These are phyloP conservation scores for Trissonchulus latispiculum DNA, from an alignment of 2,888 invertebrate species.

Conservation along the genomic window DNA sequence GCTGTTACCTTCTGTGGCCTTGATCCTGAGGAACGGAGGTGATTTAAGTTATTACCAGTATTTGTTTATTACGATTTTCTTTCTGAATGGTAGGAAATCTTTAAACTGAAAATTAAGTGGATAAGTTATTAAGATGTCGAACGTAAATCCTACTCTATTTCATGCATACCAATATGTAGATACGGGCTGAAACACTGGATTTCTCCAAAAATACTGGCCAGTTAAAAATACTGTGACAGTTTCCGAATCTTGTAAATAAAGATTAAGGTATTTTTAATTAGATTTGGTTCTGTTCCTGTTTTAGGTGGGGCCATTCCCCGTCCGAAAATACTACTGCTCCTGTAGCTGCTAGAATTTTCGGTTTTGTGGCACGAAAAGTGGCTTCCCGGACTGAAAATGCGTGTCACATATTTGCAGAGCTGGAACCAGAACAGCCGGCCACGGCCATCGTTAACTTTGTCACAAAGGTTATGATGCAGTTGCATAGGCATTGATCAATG, in stretches of 20 bases:
- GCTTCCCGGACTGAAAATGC: constrained; percentile 79
- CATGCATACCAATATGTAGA: too few relatives aligned
- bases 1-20: constrained; percentile 84
- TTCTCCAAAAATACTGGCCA: too few relatives aligned
- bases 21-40: constrained; percentile 80
- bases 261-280: too few relatives aligned
- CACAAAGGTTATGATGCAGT: constrained; percentile 47
- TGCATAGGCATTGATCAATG: neutral
- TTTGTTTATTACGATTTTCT: neutral
- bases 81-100: neutral
- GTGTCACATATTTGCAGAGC: constrained; percentile 91
- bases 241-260: too few relatives aligned
- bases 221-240: too few relatives aligned
- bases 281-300: too few relatives aligned
- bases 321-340: constrained; percentile 31
- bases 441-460: constrained; percentile 69
- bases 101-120: neutral
- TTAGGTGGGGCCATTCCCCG: constrained; percentile 30
- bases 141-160: too few relatives aligned
- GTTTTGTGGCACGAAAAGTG: constrained; percentile 82
- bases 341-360: constrained; percentile 55
- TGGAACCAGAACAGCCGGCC: constrained; percentile 85
- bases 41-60: too few relatives aligned
- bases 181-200: too few relatives aligned
- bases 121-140: too few relatives aligned